Conservation (phyloP, 2,888 invertebrate species). For the Caenorhabditis sp. region DNA sequence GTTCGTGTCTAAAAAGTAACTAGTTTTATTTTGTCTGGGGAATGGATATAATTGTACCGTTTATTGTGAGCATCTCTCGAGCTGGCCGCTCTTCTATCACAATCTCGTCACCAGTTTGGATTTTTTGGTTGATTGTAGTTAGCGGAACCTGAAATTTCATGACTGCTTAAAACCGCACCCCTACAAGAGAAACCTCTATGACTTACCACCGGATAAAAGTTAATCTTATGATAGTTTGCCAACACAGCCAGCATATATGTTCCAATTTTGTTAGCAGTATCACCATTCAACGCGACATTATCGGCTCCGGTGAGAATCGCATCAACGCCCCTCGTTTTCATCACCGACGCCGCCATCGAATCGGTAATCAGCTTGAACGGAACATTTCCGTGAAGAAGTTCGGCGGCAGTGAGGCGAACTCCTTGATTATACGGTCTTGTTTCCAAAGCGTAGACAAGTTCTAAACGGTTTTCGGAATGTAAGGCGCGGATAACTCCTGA, state of each 20-base stretch:
- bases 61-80: conserved; percentile 88
- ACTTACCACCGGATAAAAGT: conserved; percentile 51
- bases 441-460: conserved; percentile 92
- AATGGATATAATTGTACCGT: conserved; percentile 74
- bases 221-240: conserved; percentile 81
- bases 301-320: conserved; percentile 96
- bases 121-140: conserved; percentile 85
- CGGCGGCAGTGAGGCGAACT: conserved; percentile 91
- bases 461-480: conserved; percentile 76
- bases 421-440: conserved; percentile 98
- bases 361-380: conserved; percentile 82
- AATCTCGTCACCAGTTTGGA: conserved; percentile 84
- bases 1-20: conserved; percentile 40
- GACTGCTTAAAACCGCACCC: too few species aligned
- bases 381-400: conserved; percentile 79
- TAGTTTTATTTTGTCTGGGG: neutral
- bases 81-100: conserved; percentile 91
- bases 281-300: conserved; percentile 92
- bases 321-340: conserved; percentile 83
- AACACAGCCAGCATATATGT: conserved; percentile 82
- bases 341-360: conserved; percentile 89
- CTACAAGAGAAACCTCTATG: too few species aligned
- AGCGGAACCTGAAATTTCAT: conserved; percentile 85
- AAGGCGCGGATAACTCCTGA: conserved; percentile 84
- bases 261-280: conserved; percentile 91